Conservation (phyloP, 2,888 invertebrate genomes). For the Pristionchus entomophagus region DNA sequence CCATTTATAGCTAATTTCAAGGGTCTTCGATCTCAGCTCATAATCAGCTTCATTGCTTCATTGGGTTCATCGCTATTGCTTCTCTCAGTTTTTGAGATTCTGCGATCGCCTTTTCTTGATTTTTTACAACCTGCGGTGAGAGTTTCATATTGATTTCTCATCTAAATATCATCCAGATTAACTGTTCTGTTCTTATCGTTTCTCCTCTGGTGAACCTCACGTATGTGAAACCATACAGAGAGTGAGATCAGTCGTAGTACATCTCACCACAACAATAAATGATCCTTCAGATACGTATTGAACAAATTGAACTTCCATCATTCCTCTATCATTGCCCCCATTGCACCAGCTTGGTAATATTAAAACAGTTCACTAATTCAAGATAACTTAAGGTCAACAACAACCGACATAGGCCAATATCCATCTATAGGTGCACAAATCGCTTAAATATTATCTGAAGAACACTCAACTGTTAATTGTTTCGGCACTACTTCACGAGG, state of each 20-base stretch:
- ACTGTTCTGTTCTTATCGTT: not conserved
- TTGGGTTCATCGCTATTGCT: not conserved
- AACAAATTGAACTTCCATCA: not conserved
- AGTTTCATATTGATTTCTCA: not conserved
- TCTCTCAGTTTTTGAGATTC: not conserved
- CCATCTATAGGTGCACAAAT: too few relatives aligned
- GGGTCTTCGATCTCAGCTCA: not conserved
- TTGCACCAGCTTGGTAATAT: not conserved
- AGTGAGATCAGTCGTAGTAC: not conserved
- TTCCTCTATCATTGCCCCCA: not conserved
- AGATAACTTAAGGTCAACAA: not conserved
- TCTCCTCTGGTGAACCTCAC: not conserved
- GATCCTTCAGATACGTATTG: not conserved
- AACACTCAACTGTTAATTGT: too few relatives aligned
- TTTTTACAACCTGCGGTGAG: not conserved
- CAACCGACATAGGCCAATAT: too few relatives aligned
- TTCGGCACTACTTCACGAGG: too few relatives aligned
- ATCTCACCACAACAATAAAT: not conserved
- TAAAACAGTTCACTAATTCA: not conserved
- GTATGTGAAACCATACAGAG: slow-evolving; percentile 8
- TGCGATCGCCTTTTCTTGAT: not conserved
- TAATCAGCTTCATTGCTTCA: slow-evolving; percentile 1
- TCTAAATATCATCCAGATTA: not conserved
- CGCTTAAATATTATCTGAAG: too few relatives aligned
- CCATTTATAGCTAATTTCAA: not conserved